Evolutionary conservation across 2,797 vertebrate species (phyloP).

Genomic region (Hippopotamyrus pictus): DNA sequence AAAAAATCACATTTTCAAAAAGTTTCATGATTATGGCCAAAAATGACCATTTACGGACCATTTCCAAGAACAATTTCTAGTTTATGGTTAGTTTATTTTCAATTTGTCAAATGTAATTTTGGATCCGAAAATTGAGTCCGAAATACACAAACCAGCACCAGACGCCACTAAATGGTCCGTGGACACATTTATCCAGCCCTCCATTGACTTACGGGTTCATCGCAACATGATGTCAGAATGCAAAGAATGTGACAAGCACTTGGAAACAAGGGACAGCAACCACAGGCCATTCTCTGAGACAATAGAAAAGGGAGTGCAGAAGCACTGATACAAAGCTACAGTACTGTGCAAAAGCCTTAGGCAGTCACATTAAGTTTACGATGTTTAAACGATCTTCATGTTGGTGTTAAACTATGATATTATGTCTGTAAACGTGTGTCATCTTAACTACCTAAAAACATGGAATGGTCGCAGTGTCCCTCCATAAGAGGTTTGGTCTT

Average conservation of each 20-base stretch:
- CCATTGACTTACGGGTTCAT: background rate
- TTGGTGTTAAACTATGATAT: background rate
- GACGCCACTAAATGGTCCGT: slow-evolving; percentile 11
- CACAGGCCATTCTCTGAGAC: background rate
- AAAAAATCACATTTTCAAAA: background rate
- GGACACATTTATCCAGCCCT: background rate
- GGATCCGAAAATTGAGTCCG: background rate
- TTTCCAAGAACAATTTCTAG: background rate
- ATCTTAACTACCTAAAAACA: background rate
- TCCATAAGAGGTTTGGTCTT: background rate
- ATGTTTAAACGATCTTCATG: background rate
- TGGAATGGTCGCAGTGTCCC: background rate
- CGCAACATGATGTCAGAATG: slow-evolving; percentile 19
- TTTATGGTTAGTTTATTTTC: background rate
- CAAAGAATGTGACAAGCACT: slow-evolving; percentile 26
- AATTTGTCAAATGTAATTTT: background rate
- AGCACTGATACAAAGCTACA: background rate
- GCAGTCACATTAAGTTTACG: background rate
- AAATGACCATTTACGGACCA: background rate
- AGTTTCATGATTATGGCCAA: background rate
- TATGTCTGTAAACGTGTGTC: background rate
- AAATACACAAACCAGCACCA: background rate
- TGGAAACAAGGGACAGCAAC: slow-evolving; percentile 8
- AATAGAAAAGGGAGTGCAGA: background rate
- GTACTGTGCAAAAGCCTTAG: background rate